phyloP scores from a whole-genome alignment of 2,797 vertebrate genomes.

The Sebastolobus alascanus region DNA sequence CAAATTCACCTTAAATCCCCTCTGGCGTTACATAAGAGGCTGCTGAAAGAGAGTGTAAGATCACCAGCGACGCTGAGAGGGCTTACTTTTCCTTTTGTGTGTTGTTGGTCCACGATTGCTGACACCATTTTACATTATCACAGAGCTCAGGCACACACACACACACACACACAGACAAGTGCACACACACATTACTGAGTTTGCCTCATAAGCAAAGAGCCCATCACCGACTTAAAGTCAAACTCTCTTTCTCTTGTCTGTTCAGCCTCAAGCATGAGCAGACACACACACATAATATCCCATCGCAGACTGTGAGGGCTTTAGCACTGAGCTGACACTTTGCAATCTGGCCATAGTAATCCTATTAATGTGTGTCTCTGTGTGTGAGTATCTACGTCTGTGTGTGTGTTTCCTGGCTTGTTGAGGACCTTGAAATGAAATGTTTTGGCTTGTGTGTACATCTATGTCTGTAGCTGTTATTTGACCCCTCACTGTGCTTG shows the following conservation, averaged over 20 bases:
- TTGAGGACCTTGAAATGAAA: not conserved
- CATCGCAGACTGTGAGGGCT: constrained; percentile 60
- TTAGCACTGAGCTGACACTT: constrained; percentile 82
- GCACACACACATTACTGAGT: constrained; percentile 50
- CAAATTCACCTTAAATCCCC: constrained; percentile 36
- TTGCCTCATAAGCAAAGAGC: constrained; percentile 62
- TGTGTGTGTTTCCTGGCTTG: constrained; percentile 7
- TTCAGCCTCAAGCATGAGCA: constrained; percentile 35
- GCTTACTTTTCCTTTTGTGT: constrained; percentile 66
- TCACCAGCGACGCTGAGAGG: constrained; percentile 61
- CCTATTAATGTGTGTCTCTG: constrained; percentile 74
- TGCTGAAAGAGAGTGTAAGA: constrained; percentile 58
- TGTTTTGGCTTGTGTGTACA: not conserved
- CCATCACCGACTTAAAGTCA: constrained; percentile 62
- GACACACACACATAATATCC: constrained; percentile 15
- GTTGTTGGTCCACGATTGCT: constrained; percentile 58
- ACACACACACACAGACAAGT: constrained; percentile 14
- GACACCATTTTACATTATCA: constrained; percentile 75
- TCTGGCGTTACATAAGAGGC: constrained; percentile 59
- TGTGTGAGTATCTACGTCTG: constrained; percentile 26
- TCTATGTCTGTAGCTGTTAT: constrained; percentile 18
- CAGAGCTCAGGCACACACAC: constrained; percentile 38
- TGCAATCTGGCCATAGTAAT: constrained; percentile 81
- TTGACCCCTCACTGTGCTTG: constrained; percentile 21
- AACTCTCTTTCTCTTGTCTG: constrained; percentile 58